Evolutionary conservation across 37 sponge, comb jelly and placozoan species (phyloP), one percentile per base, ranked within the genome.

Genomic region (Halichondria panicea): DNA sequence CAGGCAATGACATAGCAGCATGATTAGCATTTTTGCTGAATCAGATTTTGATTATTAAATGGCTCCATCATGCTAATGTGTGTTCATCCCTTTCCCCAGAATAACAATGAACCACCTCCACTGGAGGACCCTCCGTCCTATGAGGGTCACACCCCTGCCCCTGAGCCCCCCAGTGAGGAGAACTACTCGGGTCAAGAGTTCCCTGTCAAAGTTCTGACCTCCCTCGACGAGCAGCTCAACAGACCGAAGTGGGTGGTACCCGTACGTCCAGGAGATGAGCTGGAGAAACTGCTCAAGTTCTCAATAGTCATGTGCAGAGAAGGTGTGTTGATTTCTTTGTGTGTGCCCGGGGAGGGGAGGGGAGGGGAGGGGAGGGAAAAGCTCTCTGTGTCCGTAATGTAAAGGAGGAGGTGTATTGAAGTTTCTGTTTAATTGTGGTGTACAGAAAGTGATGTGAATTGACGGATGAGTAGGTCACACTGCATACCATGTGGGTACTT

Each of bases 241-340:
- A 62, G 85, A 38, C 81, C 88, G 0, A 80, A 81, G 24, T 96
- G 97, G 97, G 91, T 93, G 43, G 94, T 96, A 0, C 97, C 97
- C 22, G 97, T 96, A 8, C 80, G 87, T 19, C 89, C 93, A 18
- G 81, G 74, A 38, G 76, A 81, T 56, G 94, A 96, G 43, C 66
- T 96, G 55, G 91, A 93, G 63, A 37, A 52, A 25, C 75, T 96
- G 34, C 80, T 96, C 24, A 56, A 60, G 56, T 88, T 86, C 33
- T 22, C 91, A 38, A 89, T 93, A 36, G 85, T 81, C 37, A 63
- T 96, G 25, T 90, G 89, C 57, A 75, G 63, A 85, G 81, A 76
- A 68, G 87, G 96, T 92, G 46, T 35, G 76, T 71, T 28, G 25
- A 11, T 22, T 36, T 3, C 27, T 63, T 27, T 33, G 1, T 48